Conservation (phyloP, 2,797 vertebrate species). For the Carcharodon carcharias region DNA sequence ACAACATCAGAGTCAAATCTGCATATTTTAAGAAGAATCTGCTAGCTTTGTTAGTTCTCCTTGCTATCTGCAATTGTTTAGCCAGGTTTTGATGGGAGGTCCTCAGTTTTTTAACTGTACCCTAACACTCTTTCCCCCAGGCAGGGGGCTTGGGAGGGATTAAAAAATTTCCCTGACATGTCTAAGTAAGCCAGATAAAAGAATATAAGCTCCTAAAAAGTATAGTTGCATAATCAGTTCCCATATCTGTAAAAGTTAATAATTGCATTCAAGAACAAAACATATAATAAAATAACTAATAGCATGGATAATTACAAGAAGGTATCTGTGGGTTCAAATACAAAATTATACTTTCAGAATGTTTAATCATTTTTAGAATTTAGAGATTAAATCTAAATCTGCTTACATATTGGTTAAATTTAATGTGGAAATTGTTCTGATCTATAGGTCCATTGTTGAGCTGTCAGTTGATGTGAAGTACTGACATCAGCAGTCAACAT, state of each 20-base stretch:
- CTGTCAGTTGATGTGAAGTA: neutral
- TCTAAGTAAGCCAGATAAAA: no score
- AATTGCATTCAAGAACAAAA: neutral
- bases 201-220: neutral
- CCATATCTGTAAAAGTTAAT: neutral
- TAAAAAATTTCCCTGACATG: neutral
- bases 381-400: neutral
- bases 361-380: neutral
- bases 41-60: neutral
- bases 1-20: neutral
- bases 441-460: neutral
- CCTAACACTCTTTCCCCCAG: neutral
- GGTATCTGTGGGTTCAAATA: neutral
- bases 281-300: neutral
- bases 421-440: neutral
- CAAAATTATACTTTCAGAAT: neutral
- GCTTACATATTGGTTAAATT: neutral
- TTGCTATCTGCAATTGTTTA: neutral
- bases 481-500: slow-evolving; percentile 8
- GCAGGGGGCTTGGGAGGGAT: neutral
- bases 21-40: neutral
- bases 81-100: neutral
- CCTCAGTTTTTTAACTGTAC: neutral
- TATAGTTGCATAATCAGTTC: neutral
- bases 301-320: neutral